Evolutionary conservation across 1,140 invertebrate genomes (phyloP).

Genomic region (Subanguina moxae): DNA sequence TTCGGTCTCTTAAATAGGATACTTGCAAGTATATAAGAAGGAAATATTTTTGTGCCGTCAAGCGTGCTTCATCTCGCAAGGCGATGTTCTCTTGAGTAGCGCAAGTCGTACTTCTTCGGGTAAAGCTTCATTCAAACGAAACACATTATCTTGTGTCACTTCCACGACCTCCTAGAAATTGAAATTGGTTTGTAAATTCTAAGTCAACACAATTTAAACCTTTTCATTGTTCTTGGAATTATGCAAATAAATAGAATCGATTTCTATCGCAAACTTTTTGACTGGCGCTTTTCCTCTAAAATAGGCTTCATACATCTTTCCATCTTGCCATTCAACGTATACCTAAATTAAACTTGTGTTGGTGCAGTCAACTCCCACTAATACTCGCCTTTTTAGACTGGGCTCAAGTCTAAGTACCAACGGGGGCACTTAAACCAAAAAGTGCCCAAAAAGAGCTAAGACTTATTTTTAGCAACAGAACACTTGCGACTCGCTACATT

Average conservation of each 20-base stretch:
- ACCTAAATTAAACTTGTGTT: slow-evolving; percentile 17
- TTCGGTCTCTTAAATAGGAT: no score
- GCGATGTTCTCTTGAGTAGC: slow-evolving; percentile 13
- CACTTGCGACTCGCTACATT: no score
- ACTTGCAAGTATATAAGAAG: no score
- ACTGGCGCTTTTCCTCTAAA: slow-evolving; percentile 22
- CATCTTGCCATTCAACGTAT: slow-evolving; percentile 27
- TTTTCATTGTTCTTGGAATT: background rate
- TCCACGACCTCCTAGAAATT: background rate
- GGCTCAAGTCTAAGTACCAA: no score
- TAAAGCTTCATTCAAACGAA: slow-evolving; percentile 6
- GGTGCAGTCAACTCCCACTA: no score
- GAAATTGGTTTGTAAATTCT: background rate
- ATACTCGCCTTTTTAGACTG: no score
- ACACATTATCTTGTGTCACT: slow-evolving; percentile 7
- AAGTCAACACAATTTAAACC: background rate
- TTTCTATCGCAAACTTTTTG: slow-evolving; percentile 7
- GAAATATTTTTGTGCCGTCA: no score
- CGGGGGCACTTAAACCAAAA: no score
- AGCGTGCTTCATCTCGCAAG: background rate
- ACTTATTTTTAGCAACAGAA: no score
- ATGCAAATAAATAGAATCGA: background rate
- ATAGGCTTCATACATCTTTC: slow-evolving; percentile 24
- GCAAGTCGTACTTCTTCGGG: slow-evolving; percentile 22
- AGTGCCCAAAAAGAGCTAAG: no score